Conservation (phyloP, 2,797 vertebrate genomes). For the Micromesistius poutassou region DNA sequence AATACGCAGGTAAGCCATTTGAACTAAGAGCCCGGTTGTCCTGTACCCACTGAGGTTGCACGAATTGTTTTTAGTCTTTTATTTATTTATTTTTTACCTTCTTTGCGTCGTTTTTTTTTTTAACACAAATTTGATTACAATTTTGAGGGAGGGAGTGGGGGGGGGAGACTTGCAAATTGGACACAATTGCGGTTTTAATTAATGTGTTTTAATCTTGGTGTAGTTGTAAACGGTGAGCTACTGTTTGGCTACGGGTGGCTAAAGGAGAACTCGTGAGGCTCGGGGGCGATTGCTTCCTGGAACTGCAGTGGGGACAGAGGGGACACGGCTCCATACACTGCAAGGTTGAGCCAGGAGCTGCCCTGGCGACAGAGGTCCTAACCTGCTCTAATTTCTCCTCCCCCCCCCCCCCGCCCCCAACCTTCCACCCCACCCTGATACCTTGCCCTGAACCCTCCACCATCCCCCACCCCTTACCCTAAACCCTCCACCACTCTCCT, state of each 20-base stretch:
- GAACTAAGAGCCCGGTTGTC: slow-evolving; percentile 74
- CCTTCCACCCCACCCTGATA: slow-evolving; percentile 45
- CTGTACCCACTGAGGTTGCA: slow-evolving; percentile 77
- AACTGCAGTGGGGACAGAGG: slow-evolving; percentile 63
- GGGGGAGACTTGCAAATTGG: neutral
- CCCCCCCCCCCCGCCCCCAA: slow-evolving; percentile 45
- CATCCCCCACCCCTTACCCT: slow-evolving; percentile 43
- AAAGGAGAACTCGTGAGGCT: neutral
- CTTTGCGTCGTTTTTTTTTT: neutral
- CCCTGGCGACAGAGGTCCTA: slow-evolving; percentile 55
- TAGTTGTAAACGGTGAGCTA: neutral
- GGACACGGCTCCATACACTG: slow-evolving; percentile 57
- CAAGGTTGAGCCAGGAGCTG: slow-evolving; percentile 57
- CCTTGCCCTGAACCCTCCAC: slow-evolving; percentile 13
- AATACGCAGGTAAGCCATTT: slow-evolving; percentile 98
- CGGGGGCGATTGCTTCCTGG: slow-evolving; percentile 37
- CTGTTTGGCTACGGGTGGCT: neutral
- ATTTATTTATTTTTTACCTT: slow-evolving; percentile 3
- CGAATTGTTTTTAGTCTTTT: slow-evolving; percentile 49
- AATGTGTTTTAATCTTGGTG: neutral
- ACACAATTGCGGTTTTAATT: neutral
- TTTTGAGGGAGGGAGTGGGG: neutral
- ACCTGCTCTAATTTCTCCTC: slow-evolving; percentile 80
- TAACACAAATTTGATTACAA: neutral
- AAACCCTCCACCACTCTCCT: slow-evolving; percentile 29